These are phyloP conservation scores for Phymorhynchus buccinoides DNA, from an alignment of 1,140 invertebrate species.

Conservation along the genomic window DNA sequence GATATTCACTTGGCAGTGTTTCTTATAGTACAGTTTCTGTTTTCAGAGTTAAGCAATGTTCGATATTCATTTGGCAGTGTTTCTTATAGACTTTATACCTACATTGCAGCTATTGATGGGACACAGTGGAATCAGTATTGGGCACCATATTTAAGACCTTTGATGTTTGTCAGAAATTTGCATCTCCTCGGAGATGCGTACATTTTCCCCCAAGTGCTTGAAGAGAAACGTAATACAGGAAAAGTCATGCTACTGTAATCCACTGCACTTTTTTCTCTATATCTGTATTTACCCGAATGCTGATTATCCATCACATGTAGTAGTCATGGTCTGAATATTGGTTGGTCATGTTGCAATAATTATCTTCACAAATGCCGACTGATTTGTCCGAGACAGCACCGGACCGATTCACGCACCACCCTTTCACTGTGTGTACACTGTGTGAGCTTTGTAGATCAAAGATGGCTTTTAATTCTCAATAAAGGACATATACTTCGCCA, in stretches of 20 bases:
- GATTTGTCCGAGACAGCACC: background rate
- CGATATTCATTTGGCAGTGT: background rate
- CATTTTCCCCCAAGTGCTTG: background rate
- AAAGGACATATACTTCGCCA: background rate
- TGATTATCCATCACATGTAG: background rate
- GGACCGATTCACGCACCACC: constrained; percentile 5
- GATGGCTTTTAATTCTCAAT: constrained; percentile 32
- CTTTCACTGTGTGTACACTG: constrained; percentile 2
- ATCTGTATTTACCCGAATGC: background rate
- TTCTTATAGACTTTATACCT: too few species aligned
- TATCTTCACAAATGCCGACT: background rate
- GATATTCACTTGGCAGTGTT: background rate
- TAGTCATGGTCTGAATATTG: background rate
- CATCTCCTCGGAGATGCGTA: too few species aligned
- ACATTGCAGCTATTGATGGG: background rate
- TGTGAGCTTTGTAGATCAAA: constrained; percentile 36
- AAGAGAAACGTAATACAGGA: background rate
- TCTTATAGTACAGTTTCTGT: background rate
- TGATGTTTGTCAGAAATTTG: background rate
- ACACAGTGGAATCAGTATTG: background rate
- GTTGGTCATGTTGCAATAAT: background rate
- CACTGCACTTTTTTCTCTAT: background rate
- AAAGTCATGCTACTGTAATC: too few species aligned
- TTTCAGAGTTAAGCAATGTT: background rate
- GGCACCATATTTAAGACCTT: too few species aligned